These are phyloP conservation scores for Petrolisthes manimaculis DNA, from an alignment of 2,888 invertebrate species.

Conservation along the genomic window DNA sequence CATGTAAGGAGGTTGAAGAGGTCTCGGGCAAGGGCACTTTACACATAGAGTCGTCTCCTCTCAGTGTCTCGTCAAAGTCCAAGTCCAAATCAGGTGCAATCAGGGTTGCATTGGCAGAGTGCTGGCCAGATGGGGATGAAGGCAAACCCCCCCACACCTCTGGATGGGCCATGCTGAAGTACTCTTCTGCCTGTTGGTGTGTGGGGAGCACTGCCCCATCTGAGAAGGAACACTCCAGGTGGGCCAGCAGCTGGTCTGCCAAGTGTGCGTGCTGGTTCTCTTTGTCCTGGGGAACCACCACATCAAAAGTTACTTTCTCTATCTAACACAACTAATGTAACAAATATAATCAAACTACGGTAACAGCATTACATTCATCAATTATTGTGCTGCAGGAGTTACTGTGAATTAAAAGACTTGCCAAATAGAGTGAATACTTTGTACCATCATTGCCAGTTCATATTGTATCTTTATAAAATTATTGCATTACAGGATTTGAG, in stretches of 20 bases:
- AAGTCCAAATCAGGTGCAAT: conserved; percentile 45
- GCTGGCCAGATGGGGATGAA: neutral
- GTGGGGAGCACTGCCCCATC: conserved; percentile 45
- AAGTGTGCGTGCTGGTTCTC: conserved; percentile 40
- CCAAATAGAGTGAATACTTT: too few species aligned
- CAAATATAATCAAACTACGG: too few species aligned
- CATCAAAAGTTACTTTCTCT: neutral
- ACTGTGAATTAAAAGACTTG: too few species aligned
- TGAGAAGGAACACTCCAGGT: conserved; percentile 44
- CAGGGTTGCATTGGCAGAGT: conserved; percentile 51
- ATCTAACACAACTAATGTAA: neutral
- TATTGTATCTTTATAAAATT: too few species aligned
- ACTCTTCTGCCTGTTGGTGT: conserved; percentile 48
- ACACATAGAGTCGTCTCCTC: conserved; percentile 31
- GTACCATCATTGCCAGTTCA: too few species aligned
- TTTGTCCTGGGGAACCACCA: conserved; percentile 35
- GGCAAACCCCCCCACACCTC: conserved; percentile 62
- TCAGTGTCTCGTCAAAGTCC: conserved; percentile 56
- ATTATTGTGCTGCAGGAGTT: too few species aligned
- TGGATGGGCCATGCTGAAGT: conserved; percentile 58
- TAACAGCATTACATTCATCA: too few species aligned
- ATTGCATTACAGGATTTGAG: too few species aligned
- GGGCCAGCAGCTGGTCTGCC: conserved; percentile 49
- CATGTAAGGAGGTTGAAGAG: conserved; percentile 11
- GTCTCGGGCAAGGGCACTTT: conserved; percentile 29